Evolutionary conservation across 1,140 invertebrate genomes (phyloP).

Genomic region (Leucophenga varia): DNA sequence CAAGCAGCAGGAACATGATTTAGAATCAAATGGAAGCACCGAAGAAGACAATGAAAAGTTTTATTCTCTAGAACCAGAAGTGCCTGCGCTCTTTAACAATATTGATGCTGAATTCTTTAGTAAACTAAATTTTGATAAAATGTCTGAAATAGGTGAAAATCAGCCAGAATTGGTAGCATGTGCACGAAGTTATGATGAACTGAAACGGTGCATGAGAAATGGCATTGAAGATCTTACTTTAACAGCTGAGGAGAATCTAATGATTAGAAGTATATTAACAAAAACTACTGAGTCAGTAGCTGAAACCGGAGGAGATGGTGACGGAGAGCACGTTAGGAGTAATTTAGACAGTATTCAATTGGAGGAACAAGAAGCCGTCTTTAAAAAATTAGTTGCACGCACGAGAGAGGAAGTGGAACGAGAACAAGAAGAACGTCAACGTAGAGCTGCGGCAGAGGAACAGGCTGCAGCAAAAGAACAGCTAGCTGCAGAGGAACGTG

Average conservation of each 20-base stretch:
- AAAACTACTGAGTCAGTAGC: neutral
- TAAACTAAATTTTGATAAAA: constrained; percentile 33
- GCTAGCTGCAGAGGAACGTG: too few species aligned
- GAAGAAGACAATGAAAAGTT: constrained; percentile 19
- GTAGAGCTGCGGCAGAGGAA: constrained; percentile 7
- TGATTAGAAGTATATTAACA: constrained; percentile 10
- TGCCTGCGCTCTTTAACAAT: constrained; percentile 17
- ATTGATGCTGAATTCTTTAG: constrained; percentile 40
- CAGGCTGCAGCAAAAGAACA: too few species aligned
- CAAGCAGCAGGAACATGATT: neutral
- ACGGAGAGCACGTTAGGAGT: too few species aligned
- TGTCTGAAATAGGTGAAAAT: neutral
- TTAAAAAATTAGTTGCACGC: constrained; percentile 34
- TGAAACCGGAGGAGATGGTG: neutral
- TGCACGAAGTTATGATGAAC: constrained; percentile 35
- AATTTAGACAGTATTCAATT: too few species aligned
- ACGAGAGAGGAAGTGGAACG: constrained; percentile 23
- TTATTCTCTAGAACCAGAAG: constrained; percentile 25
- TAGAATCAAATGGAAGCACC: constrained; percentile 7
- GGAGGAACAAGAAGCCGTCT: too few species aligned
- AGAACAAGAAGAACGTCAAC: constrained; percentile 9
- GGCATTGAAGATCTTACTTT: constrained; percentile 2
- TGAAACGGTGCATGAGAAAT: constrained; percentile 25
- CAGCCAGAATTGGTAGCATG: constrained; percentile 30
- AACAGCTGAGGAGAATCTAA: constrained; percentile 20